Percentiles rank a stretch among this genome's conserved stretches.
phyloP scores from a whole-genome alignment of 2,888 invertebrate species.

The Megastigmus dorsalis region DNA sequence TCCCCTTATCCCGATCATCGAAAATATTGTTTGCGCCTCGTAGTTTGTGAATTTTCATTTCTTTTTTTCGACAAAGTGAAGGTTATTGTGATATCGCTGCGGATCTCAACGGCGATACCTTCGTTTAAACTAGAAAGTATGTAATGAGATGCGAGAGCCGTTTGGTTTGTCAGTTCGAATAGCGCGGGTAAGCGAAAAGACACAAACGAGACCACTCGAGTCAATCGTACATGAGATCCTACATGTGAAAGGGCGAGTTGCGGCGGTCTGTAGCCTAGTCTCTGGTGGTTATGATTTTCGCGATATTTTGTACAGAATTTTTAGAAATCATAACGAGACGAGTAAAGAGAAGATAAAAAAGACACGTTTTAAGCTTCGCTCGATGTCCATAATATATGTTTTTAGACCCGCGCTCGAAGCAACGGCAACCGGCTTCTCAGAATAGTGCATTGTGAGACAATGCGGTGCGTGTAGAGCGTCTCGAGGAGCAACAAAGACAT shows the following conservation, averaged over 20 bases:
- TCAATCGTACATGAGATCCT: background rate
- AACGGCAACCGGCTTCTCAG: background rate
- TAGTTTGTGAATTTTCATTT: conserved; percentile 47
- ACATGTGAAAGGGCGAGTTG: background rate
- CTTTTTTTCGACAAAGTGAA: conserved; percentile 36
- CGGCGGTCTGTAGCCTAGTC: background rate
- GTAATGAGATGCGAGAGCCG: background rate
- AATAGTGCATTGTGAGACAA: conserved; percentile 4
- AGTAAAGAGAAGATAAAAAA: background rate
- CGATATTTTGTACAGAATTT: conserved; percentile 41
- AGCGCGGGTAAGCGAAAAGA: conserved; percentile 9
- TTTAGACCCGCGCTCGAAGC: background rate
- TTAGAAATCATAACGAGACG: conserved; percentile 6
- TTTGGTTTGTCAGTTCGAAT: background rate
- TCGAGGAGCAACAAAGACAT: background rate
- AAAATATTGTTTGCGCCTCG: conserved; percentile 32
- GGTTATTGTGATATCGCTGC: conserved; percentile 40
- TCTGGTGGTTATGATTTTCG: conserved; percentile 22
- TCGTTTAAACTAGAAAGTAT: conserved; percentile 19
- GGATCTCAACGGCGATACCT: conserved; percentile 17
- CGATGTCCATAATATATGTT: background rate
- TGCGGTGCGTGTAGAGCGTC: background rate
- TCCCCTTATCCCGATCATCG: background rate
- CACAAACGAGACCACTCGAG: background rate
- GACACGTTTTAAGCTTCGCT: background rate